Evolutionary conservation across 2,888 invertebrate genomes (phyloP).

Genomic region (Temnothorax rugatulus): DNA sequence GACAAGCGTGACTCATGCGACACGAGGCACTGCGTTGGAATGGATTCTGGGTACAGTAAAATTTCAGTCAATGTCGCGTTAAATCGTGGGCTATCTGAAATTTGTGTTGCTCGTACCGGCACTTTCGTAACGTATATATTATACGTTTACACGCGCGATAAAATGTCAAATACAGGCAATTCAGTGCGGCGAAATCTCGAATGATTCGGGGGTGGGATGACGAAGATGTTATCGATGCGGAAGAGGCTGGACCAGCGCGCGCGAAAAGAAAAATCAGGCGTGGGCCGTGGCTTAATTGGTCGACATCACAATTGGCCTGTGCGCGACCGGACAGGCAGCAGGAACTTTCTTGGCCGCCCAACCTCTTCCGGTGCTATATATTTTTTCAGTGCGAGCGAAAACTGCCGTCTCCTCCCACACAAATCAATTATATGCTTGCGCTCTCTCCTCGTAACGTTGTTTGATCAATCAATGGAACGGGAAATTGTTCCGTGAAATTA

Average conservation of each 20-base stretch:
- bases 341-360: slow-evolving; percentile 74
- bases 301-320: slow-evolving; percentile 72
- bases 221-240: slow-evolving; percentile 71
- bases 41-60: slow-evolving; percentile 7
- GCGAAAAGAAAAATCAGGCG: slow-evolving; percentile 68
- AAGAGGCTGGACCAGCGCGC: slow-evolving; percentile 61
- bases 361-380: slow-evolving; percentile 72
- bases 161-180: background rate
- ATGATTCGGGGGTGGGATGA: slow-evolving; percentile 45
- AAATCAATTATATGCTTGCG: slow-evolving; percentile 51
- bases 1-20: slow-evolving; percentile 5
- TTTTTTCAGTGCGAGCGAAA: slow-evolving; percentile 70
- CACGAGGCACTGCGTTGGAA: background rate
- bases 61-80: background rate
- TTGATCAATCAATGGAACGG: background rate
- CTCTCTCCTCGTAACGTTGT: slow-evolving; percentile 29
- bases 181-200: background rate
- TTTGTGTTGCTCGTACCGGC: background rate
- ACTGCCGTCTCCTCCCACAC: slow-evolving; percentile 70
- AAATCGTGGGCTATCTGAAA: background rate
- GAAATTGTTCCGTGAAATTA: background rate
- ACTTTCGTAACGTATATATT: background rate
- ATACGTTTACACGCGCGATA: background rate
- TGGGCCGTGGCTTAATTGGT: slow-evolving; percentile 77
- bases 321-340: slow-evolving; percentile 58